Evolutionary conservation across 2,797 vertebrate genomes (phyloP).

Genomic region (Bryconaethiops microstoma): DNA sequence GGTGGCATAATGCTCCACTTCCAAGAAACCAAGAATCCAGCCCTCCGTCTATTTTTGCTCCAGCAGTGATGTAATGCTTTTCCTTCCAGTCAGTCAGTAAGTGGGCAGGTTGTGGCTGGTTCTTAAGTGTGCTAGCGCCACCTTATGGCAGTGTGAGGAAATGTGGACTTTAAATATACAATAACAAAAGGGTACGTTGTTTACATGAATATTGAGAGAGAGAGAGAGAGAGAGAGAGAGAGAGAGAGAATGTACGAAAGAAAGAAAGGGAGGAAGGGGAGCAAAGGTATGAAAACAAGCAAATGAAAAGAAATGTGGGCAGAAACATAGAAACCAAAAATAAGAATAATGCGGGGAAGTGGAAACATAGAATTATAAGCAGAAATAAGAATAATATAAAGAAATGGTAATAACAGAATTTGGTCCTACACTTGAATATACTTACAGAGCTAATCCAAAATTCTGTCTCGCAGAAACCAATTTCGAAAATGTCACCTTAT

Average conservation of each 20-base stretch:
- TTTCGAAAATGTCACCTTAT: no score
- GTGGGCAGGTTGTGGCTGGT: not conserved
- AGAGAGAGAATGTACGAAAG: no score
- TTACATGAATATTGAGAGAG: conserved; percentile 27
- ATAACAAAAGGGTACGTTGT: conserved; percentile 50
- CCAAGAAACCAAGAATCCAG: conserved; percentile 55
- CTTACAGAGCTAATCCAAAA: no score
- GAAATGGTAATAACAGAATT: not conserved
- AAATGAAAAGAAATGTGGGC: not conserved
- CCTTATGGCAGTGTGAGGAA: conserved; percentile 37
- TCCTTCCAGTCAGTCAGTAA: conserved; percentile 14
- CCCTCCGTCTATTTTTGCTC: conserved; percentile 51
- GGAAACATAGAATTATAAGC: not conserved
- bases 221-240: not conserved
- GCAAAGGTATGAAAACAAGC: not conserved
- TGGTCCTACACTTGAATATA: not conserved
- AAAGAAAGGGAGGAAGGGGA: not conserved
- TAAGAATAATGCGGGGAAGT: not conserved
- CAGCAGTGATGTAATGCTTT: conserved; percentile 54
- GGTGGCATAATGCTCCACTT: conserved; percentile 62
- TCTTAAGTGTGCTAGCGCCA: conserved; percentile 45
- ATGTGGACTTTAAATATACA: conserved; percentile 28
- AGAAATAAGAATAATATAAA: not conserved
- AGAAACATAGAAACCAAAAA: not conserved
- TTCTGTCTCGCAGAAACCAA: no score